Evolutionary conservation across 2,797 vertebrate genomes (phyloP), one percentile per base, ranked within the genome.

Genomic region (Manis javanica): DNA sequence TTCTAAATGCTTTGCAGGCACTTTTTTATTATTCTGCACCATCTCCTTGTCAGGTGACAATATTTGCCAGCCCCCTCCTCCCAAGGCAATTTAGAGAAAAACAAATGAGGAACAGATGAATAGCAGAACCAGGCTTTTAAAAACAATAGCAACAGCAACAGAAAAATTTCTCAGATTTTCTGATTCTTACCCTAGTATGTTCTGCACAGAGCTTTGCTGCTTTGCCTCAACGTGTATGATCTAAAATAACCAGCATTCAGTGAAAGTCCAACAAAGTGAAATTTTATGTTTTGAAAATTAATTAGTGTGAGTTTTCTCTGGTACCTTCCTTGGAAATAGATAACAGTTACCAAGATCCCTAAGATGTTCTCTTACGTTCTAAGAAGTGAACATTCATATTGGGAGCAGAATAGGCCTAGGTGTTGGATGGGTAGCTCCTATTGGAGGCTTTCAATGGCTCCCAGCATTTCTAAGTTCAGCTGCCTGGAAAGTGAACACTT

Each of bases 261-360:
- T 90, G 29, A 57, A 95, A 94, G 51, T 95, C n/a, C 87, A 74
- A 92, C 14, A 90, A 90, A 95, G 21, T 85, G 49, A 87, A 93
- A 79, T 92, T 95, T 95, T 74, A 79, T 59, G 93, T 95, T 94
- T 86, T 88, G 68, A 92, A 94, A 96, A 37, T 96, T 95, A 96
- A 96, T 96, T 97, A 93, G 59, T 91, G 79, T 42, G 71, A 93
- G 31, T 93, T 94, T 95, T 96, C 77, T 90, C 93, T 93, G 75
- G 37, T 92, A 95, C 51, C 77, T 88, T 94, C 39, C 78, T 39
- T 19, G 68, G 75, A 96, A 96, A 24, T 95, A 94, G 97, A 90
- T 59, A 87, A 94, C 34, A 91, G 87, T 51, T 93, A 81, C 19
- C 4, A 66, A 85, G 24, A 91, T 93, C 31, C n/a, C 61, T 92